Evolutionary conservation across 1,140 invertebrate species (phyloP), one percentile per base, ranked within the genome.

Genomic region (Campoletis sonorensis): DNA sequence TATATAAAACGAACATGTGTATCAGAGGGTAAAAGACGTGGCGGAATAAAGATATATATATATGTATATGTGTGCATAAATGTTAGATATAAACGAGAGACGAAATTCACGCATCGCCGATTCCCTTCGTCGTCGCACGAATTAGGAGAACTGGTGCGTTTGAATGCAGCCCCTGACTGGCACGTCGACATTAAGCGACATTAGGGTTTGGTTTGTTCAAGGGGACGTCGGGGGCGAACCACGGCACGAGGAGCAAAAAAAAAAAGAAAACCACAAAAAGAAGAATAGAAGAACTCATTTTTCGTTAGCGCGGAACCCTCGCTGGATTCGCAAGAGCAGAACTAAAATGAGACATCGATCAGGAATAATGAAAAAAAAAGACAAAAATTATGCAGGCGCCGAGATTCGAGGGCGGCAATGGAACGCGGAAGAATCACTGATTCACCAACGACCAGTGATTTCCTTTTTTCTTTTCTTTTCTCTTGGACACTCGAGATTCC

Each of bases 61-160:
- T 13, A 45, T 45, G 40, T 4, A 37, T 4, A 37, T 37, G 10
- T 37, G 10, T 37, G 37, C 37, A 37, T 10, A 10, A 45, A 71
- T 5, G 26, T 5, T 26, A 58, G 49, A 51, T 4, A 54, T 15
- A 30, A 13, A 51, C 72, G 33, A 16, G 33, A 16, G 4, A 58
- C 8, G 21, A 58, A 75, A 75, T 75, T 75, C 54, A 75, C 72
- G 72, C 45, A 58, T 58, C 71, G 40, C 3, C 15, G 71, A 58
- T 58, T 58, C 54, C 64, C 21, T 33, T 30, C 18, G 37, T 26
- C 40, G 71, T n/a, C 21, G 37, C 3, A 18, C 16, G 23, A 15
- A 73, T 33, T 75, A 51, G 49, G 72, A 75, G 68, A 68, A 33
- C 64, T 68, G 68, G 33, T 75, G 49, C 49, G 72, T 75, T 75